Evolutionary conservation across 2,797 vertebrate species (phyloP).

Genomic region (Acanthurus lineatus): DNA sequence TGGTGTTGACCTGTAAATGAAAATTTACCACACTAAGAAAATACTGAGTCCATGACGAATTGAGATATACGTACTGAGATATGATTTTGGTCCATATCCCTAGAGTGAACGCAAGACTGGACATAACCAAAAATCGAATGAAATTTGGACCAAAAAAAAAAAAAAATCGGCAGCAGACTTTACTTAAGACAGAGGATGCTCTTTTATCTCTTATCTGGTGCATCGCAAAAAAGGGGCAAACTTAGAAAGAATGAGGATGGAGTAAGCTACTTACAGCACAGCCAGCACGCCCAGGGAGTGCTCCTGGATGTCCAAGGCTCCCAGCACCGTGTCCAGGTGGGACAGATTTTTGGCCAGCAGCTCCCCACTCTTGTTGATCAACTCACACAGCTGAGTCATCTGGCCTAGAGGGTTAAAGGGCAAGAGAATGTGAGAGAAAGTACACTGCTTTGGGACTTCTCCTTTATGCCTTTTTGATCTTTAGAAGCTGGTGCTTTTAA

Average conservation of each 20-base stretch:
- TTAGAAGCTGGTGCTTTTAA: background rate
- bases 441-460: slow-evolving; percentile 8
- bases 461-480: background rate
- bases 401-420: slow-evolving; percentile 88
- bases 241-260: background rate
- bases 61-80: no score
- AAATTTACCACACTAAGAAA: no score
- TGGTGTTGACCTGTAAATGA: no score
- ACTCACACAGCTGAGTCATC: slow-evolving; percentile 99
- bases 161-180: background rate
- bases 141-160: background rate
- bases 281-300: slow-evolving; percentile 97
- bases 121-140: background rate
- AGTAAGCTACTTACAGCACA: slow-evolving; percentile 91
- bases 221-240: background rate
- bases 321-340: slow-evolving; percentile 98
- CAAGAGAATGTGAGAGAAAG: background rate
- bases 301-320: slow-evolving; percentile 98
- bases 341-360: slow-evolving; percentile 98
- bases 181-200: background rate
- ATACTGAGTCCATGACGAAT: no score
- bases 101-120: background rate
- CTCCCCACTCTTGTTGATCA: slow-evolving; percentile 99
- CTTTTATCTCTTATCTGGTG: background rate
- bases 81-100: no score